These are phyloP conservation scores for Saguinus midas DNA, from an alignment of 2,113 vertebrate species.

Conservation along the genomic window DNA sequence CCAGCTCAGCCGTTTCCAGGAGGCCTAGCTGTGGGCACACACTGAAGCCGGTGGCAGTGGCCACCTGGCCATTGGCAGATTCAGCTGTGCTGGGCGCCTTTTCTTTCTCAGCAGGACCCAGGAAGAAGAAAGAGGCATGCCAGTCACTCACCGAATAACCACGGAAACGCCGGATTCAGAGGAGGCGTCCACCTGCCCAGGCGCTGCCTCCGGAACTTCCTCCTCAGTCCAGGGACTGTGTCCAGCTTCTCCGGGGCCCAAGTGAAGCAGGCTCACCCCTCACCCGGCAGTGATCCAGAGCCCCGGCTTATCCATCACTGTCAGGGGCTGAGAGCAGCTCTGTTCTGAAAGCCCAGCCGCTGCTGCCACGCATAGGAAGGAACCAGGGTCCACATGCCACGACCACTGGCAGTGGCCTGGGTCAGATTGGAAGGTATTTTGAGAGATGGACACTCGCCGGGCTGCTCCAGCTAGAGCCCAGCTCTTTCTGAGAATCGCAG, in stretches of 20 bases:
- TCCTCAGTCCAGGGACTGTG: accelerated
- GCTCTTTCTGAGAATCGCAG: constrained; percentile 45
- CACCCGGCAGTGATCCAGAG: neutral
- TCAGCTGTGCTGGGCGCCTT: too few species aligned
- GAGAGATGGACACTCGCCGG: constrained; percentile 46
- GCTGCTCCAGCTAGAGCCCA: constrained; percentile 53
- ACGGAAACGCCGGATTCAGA: neutral
- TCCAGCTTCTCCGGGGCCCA: neutral
- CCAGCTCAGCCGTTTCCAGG: neutral
- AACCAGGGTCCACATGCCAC: constrained; percentile 55
- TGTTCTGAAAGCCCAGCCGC: neutral
- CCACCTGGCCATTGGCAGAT: neutral
- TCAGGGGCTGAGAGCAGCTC: neutral
- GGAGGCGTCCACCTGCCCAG: neutral
- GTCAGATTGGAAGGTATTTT: constrained; percentile 73
- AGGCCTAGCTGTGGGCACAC: neutral
- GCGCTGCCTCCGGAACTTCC: neutral
- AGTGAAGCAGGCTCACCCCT: neutral
- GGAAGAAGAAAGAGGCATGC: neutral
- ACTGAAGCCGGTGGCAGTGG: accelerated
- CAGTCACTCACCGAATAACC: neutral
- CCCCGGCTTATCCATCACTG: constrained; percentile 37
- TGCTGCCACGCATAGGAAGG: constrained; percentile 19
- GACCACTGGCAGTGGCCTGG: constrained; percentile 73
- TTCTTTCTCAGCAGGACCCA: neutral